A percentile compares a stretch with the other conserved stretches of the same genome.
Evolutionary conservation across 2,113 vertebrate species (phyloP).

Genomic region (Myrmecophaga tridactyla): DNA sequence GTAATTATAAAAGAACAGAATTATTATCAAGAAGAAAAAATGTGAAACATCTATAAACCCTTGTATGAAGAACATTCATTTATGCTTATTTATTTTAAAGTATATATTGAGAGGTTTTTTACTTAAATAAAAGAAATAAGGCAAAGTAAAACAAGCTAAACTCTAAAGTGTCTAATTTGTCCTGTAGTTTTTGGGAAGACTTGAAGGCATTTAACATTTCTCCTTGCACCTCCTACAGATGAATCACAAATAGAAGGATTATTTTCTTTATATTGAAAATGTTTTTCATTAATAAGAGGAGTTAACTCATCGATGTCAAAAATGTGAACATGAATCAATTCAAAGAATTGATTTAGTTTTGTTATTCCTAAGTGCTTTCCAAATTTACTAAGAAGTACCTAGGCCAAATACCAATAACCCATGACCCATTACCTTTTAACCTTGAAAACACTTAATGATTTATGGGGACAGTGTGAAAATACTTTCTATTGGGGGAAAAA

Average conservation of each 20-base stretch:
- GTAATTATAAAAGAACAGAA: neutral
- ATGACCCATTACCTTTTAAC: neutral
- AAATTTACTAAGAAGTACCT: constrained; percentile 22
- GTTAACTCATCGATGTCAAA: neutral
- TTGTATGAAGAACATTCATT: neutral
- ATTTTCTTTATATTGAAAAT: constrained; percentile 24
- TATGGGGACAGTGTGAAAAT: neutral
- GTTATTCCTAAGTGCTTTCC: neutral
- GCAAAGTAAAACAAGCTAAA: neutral
- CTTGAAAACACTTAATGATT: constrained; percentile 56
- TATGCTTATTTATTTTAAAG: constrained; percentile 12
- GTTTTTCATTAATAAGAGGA: constrained; percentile 26
- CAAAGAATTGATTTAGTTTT: constrained; percentile 21
- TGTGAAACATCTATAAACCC: neutral
- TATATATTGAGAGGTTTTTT: neutral
- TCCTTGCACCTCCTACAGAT: neutral
- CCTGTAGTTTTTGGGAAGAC: neutral
- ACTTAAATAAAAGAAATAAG: neutral
- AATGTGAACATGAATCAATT: neutral
- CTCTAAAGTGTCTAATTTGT: neutral
- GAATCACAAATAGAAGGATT: neutral
- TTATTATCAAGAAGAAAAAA: neutral
- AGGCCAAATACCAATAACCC: constrained; percentile 35
- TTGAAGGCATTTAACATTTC: neutral
- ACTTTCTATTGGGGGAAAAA: neutral